Conservation (phyloP, 1,140 invertebrate species). For the Mercenaria mercenaria region DNA sequence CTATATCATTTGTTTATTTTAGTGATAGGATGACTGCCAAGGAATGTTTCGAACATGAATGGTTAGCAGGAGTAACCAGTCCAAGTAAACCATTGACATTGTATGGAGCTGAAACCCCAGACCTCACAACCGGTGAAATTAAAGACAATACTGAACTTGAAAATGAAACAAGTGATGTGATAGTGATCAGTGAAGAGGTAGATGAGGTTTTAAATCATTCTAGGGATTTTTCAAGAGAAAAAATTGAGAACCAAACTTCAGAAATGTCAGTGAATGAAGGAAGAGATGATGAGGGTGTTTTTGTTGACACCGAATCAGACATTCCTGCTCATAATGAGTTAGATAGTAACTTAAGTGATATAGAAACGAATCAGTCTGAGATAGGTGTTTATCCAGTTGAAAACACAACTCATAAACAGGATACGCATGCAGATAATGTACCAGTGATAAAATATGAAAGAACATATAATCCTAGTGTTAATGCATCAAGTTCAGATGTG, state of each 20-base stretch:
- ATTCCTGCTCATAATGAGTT: not conserved
- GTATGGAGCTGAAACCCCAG: not conserved
- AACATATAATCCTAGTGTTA: not conserved
- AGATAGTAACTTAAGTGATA: not conserved
- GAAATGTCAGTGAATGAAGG: slow-evolving; percentile 54
- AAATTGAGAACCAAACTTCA: slow-evolving; percentile 45
- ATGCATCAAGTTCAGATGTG: slow-evolving; percentile 10
- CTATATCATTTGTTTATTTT: too few relatives aligned
- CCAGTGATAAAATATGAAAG: not conserved
- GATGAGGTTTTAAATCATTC: not conserved
- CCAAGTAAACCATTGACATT: not conserved
- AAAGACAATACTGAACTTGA: not conserved
- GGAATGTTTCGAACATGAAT: slow-evolving; percentile 89
- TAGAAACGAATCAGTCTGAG: not conserved
- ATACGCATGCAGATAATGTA: not conserved
- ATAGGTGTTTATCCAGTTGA: not conserved
- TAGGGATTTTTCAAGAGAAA: not conserved
- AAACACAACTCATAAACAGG: not conserved
- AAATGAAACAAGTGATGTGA: not conserved
- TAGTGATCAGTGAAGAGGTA: not conserved
- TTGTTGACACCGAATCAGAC: not conserved
- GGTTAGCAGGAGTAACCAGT: slow-evolving; percentile 82
- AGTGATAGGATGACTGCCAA: slow-evolving; percentile 89
- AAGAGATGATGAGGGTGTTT: slow-evolving; percentile 26
- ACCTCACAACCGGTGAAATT: not conserved